Evolutionary conservation across 2,113 vertebrate species (phyloP).

Genomic region (Regulus satrapa): DNA sequence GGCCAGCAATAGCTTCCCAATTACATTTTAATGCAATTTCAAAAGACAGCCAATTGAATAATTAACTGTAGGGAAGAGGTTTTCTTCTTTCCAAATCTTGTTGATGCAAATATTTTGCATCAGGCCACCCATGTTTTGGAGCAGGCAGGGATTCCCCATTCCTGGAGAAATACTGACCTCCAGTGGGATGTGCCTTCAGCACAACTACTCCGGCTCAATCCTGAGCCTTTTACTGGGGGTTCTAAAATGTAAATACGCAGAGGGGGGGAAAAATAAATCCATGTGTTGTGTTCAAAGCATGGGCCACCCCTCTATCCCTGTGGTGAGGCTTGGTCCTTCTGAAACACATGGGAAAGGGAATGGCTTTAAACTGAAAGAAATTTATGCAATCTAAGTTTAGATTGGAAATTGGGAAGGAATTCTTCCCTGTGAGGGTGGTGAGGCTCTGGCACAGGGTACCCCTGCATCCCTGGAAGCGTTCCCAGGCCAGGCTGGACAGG

Average conservation of each 20-base stretch:
- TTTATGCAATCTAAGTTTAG: background rate
- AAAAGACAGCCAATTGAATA: constrained; percentile 36
- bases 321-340: background rate
- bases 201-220: background rate
- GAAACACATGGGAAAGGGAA: background rate
- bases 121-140: constrained; percentile 6
- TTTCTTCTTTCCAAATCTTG: background rate
- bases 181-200: background rate
- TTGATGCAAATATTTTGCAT: background rate
- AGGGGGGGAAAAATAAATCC: background rate
- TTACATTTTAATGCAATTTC: background rate
- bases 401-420: background rate
- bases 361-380: background rate
- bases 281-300: fast-evolving
- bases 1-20: background rate
- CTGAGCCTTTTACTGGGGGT: background rate
- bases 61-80: constrained; percentile 25
- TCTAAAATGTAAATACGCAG: fast-evolving
- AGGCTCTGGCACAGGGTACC: background rate
- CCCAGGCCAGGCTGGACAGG: fast-evolving
- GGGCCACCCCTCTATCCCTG: background rate
- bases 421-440: fast-evolving
- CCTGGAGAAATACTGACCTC: constrained; percentile 46
- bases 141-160: background rate
- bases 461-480: background rate